These are phyloP conservation scores for Promerops cafer DNA, from an alignment of 2,113 vertebrate species.

Conservation along the genomic window DNA sequence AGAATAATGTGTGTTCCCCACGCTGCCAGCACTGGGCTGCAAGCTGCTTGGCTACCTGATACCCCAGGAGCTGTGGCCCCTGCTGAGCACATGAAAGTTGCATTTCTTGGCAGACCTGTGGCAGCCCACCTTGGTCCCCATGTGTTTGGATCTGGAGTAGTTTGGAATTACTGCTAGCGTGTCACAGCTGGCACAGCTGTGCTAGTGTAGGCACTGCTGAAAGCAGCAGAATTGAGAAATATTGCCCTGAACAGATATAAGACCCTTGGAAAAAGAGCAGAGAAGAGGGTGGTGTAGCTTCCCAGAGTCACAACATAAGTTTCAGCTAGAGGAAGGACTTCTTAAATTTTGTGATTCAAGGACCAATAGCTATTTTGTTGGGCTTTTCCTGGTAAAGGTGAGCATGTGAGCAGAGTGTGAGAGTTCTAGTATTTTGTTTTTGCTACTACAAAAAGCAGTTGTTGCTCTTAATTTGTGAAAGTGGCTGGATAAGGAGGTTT, in stretches of 20 bases:
- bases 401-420: background rate
- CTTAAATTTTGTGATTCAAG: background rate
- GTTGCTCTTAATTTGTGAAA: background rate
- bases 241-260: background rate
- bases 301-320: background rate
- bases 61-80: background rate
- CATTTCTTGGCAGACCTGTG: background rate
- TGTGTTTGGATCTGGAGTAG: background rate
- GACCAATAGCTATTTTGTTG: background rate
- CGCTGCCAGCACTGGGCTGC: background rate
- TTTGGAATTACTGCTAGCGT: accelerated
- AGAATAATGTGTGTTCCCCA: accelerated
- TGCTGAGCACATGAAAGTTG: background rate
- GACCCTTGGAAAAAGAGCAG: background rate
- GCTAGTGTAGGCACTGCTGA: background rate
- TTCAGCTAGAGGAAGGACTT: background rate
- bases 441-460: background rate
- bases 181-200: background rate
- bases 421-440: background rate
- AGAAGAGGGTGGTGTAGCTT: background rate
- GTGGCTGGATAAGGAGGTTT: background rate
- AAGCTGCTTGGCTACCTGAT: background rate
- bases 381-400: background rate
- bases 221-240: background rate
- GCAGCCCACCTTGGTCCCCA: background rate